Base-by-base conservation (phyloP, 2,888 invertebrate genomes). In the Folsomia manolachei region DNA sequence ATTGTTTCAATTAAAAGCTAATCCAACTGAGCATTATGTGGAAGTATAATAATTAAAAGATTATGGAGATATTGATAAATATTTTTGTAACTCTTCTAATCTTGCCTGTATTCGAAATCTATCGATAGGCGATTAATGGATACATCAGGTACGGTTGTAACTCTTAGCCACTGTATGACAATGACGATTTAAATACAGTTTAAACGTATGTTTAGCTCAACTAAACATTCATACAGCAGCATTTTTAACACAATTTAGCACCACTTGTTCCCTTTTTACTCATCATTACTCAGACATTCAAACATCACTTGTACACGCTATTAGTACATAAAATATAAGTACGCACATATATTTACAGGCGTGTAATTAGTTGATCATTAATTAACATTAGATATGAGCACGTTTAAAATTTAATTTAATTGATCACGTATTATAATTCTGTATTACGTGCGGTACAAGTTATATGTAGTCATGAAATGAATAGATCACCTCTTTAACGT, bases 91-190 rank as follows among this genome's bases (percentile, higher is more conserved):
- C 21, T 67, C 52, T 25, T 14, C 23, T 52, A 67, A 65, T 65
- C 19, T 65, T 65, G 67, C 67, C 52, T 52, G 19, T 52, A 23
- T 52, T 67, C 65, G 65, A 27, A n/a, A n/a, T n/a, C 27, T 67
- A 65, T 27, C 65, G 65, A 65, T 27, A 19, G 23, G 52, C 52
- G 51, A 19, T 52, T 52, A 27, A 52, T 21, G 4, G 56, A 56
- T n/a, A 69, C 64, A 56, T 73, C 74, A 74, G 74, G 74, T 74
- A 74, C 74, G 26, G 39, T 71, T 74, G 74, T 74, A 74, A 74
- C 74, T 74, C 74, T 67, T 67, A 25, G 67, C 60, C 67, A 60
- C 67, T 67, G 67, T 67, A 67, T 51, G 24, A 19, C 26, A 19
- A 66, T 2, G 21, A 64, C 67, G 67, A 67, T 39, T 67, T 26